Percentiles rank a stretch among this genome's conserved stretches.
Evolutionary conservation across 2,113 vertebrate species (phyloP).

Genomic region (Zosterops lateralis): DNA sequence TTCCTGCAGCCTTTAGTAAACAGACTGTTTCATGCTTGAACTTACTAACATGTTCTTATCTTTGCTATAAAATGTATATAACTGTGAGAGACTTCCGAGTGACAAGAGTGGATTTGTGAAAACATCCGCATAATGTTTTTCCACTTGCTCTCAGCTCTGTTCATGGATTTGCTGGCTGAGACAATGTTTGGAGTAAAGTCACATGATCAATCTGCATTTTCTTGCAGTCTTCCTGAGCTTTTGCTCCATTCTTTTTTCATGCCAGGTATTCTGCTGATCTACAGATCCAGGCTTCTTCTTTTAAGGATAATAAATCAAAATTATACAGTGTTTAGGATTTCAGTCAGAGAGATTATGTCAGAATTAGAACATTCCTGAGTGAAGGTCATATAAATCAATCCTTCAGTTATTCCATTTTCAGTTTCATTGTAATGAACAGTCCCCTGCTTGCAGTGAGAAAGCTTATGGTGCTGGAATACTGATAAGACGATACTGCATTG

Average conservation of each 20-base stretch:
- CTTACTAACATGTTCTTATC: neutral
- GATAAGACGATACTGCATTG: slow-evolving; percentile 65
- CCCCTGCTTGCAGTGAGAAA: slow-evolving; percentile 36
- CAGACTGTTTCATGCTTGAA: neutral
- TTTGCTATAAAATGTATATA: slow-evolving; percentile 1
- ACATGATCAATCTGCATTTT: slow-evolving; percentile 63
- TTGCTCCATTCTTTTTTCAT: slow-evolving; percentile 7
- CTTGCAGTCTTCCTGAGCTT: slow-evolving; percentile 45
- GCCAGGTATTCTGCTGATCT: slow-evolving; percentile 30
- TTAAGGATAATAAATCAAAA: slow-evolving; percentile 50
- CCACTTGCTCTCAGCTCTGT: neutral
- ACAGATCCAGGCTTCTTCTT: slow-evolving; percentile 6
- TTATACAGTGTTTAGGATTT: slow-evolving; percentile 47
- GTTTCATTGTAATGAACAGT: slow-evolving; percentile 60
- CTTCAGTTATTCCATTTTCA: slow-evolving; percentile 54
- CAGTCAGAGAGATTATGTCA: slow-evolving; percentile 54
- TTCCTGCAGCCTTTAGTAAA: slow-evolving; percentile 9
- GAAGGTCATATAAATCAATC: slow-evolving; percentile 62
- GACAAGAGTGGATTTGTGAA: neutral
- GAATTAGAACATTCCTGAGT: slow-evolving; percentile 52
- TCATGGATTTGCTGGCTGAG: slow-evolving; percentile 44
- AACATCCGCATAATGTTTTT: slow-evolving; percentile 45
- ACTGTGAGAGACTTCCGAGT: neutral
- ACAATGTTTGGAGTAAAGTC: slow-evolving; percentile 56
- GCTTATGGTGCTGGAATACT: slow-evolving; percentile 66